These are phyloP conservation scores for Corydoras sp. DNA, from an alignment of 2,113 vertebrate genomes.

Conservation along the genomic window DNA sequence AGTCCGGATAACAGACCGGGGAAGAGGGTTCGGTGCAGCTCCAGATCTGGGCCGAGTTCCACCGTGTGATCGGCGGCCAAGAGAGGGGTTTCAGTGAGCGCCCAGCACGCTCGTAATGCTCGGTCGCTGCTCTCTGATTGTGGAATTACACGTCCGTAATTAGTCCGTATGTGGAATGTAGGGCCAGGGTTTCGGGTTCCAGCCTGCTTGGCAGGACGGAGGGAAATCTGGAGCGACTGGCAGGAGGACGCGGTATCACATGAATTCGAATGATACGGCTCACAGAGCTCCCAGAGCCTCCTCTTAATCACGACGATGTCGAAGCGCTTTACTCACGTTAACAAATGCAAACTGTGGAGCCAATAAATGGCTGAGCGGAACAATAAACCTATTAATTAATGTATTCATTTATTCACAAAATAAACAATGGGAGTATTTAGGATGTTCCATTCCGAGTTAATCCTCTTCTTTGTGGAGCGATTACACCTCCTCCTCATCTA, in stretches of 20 bases:
- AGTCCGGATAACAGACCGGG: slow-evolving; percentile 18
- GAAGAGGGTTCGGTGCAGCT: background rate
- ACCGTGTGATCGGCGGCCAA: background rate
- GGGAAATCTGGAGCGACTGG: background rate
- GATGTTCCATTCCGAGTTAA: too few species aligned
- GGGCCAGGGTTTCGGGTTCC: background rate
- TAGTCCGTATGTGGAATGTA: slow-evolving; percentile 3
- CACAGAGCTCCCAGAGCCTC: too few species aligned
- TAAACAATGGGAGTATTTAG: too few species aligned
- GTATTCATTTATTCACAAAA: too few species aligned
- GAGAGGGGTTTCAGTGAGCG: background rate
- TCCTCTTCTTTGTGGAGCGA: too few species aligned
- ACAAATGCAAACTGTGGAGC: too few species aligned
- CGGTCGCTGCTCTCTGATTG: slow-evolving; percentile 17
- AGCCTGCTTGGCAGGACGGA: background rate
- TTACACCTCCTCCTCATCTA: too few species aligned
- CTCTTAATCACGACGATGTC: too few species aligned
- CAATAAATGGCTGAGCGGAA: too few species aligned
- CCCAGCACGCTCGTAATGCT: background rate
- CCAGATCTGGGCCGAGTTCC: slow-evolving; percentile 12
- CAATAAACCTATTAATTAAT: too few species aligned
- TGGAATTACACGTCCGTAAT: slow-evolving; percentile 15
- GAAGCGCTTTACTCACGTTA: too few species aligned
- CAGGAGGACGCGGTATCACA: background rate
- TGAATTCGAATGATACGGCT: too few species aligned